Base-by-base conservation (phyloP, 2,797 vertebrate genomes). In the Microtus californicus region DNA sequence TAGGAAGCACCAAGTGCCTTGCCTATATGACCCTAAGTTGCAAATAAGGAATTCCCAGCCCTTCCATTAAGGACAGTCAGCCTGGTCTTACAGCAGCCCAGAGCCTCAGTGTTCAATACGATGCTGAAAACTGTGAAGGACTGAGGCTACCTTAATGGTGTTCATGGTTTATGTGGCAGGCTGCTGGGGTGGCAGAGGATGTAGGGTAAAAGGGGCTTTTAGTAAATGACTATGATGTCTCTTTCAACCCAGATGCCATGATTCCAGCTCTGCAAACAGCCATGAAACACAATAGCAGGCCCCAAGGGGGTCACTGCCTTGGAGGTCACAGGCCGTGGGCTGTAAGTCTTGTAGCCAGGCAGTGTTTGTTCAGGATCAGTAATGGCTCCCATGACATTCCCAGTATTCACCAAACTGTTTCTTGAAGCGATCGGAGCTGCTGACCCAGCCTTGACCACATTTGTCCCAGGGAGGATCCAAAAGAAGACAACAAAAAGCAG, bases 1-100 rank as follows among this genome's bases (percentile, higher is more conserved):
- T 40, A 13, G 65, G 0, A 56, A 77, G 0, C 0, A 0, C 61
- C 0, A 2, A 3, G 45, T 1, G 37, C 29, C 51, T 51, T 56
- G 80, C 1, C 4, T 59, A n/a, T 4, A 10, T 19, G 48, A n/a
- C 23, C 54, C 0, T 71, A 73, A 25, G 27, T 2, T 23, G 2
- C 11, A 29, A 82, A 56, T 15, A 81, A 45, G 0, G 15, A 2
- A 5, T 34, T 93, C 76, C 81, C 23, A 3, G 4, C 78, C 61
- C 91, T 19, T 56, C 8, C 77, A 67, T 45, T 67, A 10, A 78
- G 90, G 76, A 56, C 5, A 0, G 5, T 76, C 5, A 40, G 29
- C 82, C 93, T 95, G 37, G 81, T 34, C 85, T 61, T 54, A 59
- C 91, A 78, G 51, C 54, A 73, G 21, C 56, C 56, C 10, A 1